Base-by-base conservation (phyloP, 2,113 vertebrate genomes). In the Excalfactoria chinensis region DNA sequence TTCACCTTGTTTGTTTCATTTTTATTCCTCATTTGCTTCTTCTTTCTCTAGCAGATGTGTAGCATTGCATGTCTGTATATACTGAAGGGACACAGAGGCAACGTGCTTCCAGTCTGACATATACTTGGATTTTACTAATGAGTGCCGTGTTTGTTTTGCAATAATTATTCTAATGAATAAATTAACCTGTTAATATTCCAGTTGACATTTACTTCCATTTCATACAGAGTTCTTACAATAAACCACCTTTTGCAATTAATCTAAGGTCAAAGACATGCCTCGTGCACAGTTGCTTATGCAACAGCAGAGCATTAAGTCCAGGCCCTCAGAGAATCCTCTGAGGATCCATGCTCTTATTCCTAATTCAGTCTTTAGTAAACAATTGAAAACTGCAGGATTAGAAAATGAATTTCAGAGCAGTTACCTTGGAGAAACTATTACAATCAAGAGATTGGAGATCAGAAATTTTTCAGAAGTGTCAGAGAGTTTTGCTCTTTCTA, bases 381-480 rank as follows among this genome's bases (percentile, higher is more conserved):
- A 95, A 69, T 76, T 90, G 90, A 89, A 90, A 92, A 92, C 53
- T 76, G n/a, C 62, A 93, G n/a, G 53, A 89, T 79, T 93, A 93
- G 58, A 89, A 88, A 94, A 92, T 89, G 21, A 88, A 89, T 93
- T 95, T 94, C 67, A 82, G 49, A 88, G 67, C 84, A 90, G 86
- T 92, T 94, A 94, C 53, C 72, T 93, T 86, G 58, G 70, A 96
- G 89, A 89, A 95, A 93, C 35, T 87, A 73, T 84, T 93, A 75
- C 34, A 93, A 93, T 92, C 73, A 93, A 96, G 79, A 94, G 67
- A 62, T 2, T 89, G 67, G 67, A 84, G 93, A 92, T 87, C 51
- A 85, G 46, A 92, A 82, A 75, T 56, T 17, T 92, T 91, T 95
- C 92, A 63, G 70, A 90, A 89, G 89, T 79, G 44, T 86, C 92